Evolutionary conservation across 1,140 invertebrate species (phyloP).

Genomic region (Drosophila equinoxialis): DNA sequence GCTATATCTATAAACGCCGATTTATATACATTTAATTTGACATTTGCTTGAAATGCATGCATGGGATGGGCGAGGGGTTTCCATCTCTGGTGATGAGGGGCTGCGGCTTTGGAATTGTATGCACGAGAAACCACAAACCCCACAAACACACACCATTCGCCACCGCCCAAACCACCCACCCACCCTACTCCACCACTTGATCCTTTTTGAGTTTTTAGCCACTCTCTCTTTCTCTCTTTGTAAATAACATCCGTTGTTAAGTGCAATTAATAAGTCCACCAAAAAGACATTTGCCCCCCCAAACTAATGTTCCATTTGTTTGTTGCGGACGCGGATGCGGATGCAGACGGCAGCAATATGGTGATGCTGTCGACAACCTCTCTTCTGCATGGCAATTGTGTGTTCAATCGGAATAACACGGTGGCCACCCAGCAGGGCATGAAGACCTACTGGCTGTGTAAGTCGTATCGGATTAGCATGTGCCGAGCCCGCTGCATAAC

Average conservation of each 20-base stretch:
- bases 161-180: neutral
- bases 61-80: slow-evolving; percentile 23
- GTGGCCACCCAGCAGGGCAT: slow-evolving; percentile 83
- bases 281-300: slow-evolving; percentile 37
- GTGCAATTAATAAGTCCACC: slow-evolving; percentile 38
- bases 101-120: slow-evolving; percentile 23
- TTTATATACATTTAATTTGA: neutral
- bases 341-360: slow-evolving; percentile 75
- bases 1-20: neutral
- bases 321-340: slow-evolving; percentile 38
- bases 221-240: slow-evolving; percentile 26
- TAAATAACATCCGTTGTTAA: slow-evolving; percentile 62
- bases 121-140: slow-evolving; percentile 1
- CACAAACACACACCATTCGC: slow-evolving; percentile 16
- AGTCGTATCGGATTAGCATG: slow-evolving; percentile 83
- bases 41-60: neutral
- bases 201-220: slow-evolving; percentile 3
- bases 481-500: slow-evolving; percentile 82
- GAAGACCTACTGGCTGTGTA: slow-evolving; percentile 83
- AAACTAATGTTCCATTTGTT: slow-evolving; percentile 76
- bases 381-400: slow-evolving; percentile 81
- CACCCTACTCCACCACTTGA: neutral
- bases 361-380: slow-evolving; percentile 83
- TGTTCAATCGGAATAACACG: slow-evolving; percentile 83
- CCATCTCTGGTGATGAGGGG: slow-evolving; percentile 36